phyloP scores from a whole-genome alignment of 2,113 vertebrate genomes.

The Oplegnathus fasciatus region DNA sequence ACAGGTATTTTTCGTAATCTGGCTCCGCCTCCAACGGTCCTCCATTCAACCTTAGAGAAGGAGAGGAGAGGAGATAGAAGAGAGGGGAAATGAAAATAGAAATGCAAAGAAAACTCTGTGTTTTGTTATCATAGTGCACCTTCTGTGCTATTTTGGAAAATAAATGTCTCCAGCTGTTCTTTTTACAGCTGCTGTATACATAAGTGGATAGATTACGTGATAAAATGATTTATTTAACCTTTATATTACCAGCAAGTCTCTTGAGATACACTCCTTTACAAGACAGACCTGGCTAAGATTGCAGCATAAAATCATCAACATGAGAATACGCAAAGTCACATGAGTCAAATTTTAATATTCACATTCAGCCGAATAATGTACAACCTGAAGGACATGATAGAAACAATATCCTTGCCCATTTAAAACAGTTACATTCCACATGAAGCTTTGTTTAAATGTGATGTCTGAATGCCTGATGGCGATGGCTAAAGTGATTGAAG shows the following conservation, averaged over 20 bases:
- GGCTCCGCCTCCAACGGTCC: conserved; percentile 20
- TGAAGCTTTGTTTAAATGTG: too few relatives aligned
- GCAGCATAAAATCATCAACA: not conserved
- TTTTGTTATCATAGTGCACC: too few relatives aligned
- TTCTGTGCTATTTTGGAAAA: too few relatives aligned
- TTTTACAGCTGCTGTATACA: not conserved
- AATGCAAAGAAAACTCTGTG: not conserved
- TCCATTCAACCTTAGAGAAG: conserved; percentile 26
- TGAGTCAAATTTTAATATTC: not conserved
- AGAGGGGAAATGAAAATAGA: not conserved
- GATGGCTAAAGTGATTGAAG: too few relatives aligned
- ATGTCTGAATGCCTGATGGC: too few relatives aligned
- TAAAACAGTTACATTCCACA: too few relatives aligned
- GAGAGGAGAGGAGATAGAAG: not conserved
- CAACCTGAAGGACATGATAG: not conserved
- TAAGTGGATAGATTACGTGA: not conserved
- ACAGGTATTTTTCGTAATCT: conserved; percentile 26
- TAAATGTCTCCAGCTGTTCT: not conserved
- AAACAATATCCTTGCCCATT: not conserved
- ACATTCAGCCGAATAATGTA: not conserved
- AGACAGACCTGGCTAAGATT: not conserved
- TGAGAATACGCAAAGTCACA: not conserved
- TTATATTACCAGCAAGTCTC: not conserved
- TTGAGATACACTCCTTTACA: not conserved
- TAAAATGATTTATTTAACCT: not conserved